Conservation (phyloP, 2,888 invertebrate genomes). For the Synanthedon andrenaeformis region DNA sequence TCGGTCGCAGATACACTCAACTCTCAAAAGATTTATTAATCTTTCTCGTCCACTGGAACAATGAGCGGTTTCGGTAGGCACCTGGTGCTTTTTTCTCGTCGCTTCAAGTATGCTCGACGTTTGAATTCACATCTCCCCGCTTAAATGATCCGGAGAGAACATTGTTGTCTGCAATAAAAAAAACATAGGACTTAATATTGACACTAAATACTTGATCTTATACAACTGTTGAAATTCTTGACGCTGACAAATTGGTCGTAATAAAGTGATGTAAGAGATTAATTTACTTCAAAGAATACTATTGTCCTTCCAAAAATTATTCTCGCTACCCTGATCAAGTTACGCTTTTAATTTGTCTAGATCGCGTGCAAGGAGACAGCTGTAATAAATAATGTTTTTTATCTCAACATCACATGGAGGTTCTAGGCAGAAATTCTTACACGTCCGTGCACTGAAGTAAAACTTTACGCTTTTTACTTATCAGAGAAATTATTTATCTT, state of each 20-base stretch:
- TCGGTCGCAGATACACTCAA: conserved; percentile 62
- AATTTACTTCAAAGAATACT: conserved; percentile 32
- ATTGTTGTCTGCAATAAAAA: not conserved
- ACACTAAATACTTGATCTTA: not conserved
- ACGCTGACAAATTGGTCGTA: not conserved
- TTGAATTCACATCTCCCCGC: conserved; percentile 44
- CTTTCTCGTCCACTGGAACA: conserved; percentile 62
- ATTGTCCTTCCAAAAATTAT: conserved; percentile 32
- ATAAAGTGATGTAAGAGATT: conserved; percentile 5
- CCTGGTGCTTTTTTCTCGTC: conserved; percentile 63
- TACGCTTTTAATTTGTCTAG: conserved; percentile 65
- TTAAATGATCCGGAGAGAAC: conserved; percentile 12
- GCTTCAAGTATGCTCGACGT: conserved; percentile 38
- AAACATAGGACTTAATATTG: not conserved
- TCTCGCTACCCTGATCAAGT: conserved; percentile 47
- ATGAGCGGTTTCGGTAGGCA: conserved; percentile 62
- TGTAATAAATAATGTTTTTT: conserved; percentile 60
- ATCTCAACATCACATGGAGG: conserved; percentile 45
- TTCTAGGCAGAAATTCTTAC: conserved; percentile 62
- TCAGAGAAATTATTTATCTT: conserved; percentile 2
- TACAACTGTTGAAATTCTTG: not conserved
- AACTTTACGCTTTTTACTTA: conserved; percentile 25
- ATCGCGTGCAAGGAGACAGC: conserved; percentile 54
- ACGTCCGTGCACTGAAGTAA: conserved; percentile 49
- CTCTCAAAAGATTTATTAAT: conserved; percentile 68